Percentiles rank a stretch among this genome's conserved stretches.
phyloP scores from a whole-genome alignment of 2,888 invertebrate genomes.

The Dusona sp. region DNA sequence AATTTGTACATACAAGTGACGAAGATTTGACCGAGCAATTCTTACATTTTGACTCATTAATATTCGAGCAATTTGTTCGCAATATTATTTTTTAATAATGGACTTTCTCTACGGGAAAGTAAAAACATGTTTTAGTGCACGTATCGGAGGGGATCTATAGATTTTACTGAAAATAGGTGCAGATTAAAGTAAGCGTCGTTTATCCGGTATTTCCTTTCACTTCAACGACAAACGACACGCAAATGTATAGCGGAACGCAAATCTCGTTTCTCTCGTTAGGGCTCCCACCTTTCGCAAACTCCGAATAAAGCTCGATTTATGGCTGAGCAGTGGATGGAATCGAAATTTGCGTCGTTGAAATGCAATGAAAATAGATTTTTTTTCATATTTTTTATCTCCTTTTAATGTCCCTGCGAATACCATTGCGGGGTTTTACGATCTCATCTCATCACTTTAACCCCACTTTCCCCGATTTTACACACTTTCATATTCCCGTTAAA shows the following conservation, averaged over 20 bases:
- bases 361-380: neutral
- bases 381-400: too few species aligned
- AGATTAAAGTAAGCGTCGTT: slow-evolving; percentile 50
- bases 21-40: neutral
- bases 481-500: too few species aligned
- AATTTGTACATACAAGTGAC: neutral
- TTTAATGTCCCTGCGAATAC: too few species aligned
- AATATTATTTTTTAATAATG: neutral
- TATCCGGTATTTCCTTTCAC: slow-evolving; percentile 65
- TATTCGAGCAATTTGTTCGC: neutral
- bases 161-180: slow-evolving; percentile 22
- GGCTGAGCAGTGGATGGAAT: slow-evolving; percentile 6
- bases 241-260: slow-evolving; percentile 53
- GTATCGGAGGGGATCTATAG: neutral
- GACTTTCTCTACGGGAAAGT: slow-evolving; percentile 8
- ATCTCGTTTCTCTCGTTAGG: slow-evolving; percentile 61
- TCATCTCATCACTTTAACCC: too few species aligned
- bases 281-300: slow-evolving; percentile 19
- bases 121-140: slow-evolving; percentile 8
- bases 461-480: too few species aligned
- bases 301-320: slow-evolving; percentile 18
- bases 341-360: neutral
- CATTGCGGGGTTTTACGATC: too few species aligned
- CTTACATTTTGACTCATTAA: neutral
- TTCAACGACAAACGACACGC: slow-evolving; percentile 51